Conservation (phyloP, 1,140 invertebrate species). For the Drosophila miranda region DNA sequence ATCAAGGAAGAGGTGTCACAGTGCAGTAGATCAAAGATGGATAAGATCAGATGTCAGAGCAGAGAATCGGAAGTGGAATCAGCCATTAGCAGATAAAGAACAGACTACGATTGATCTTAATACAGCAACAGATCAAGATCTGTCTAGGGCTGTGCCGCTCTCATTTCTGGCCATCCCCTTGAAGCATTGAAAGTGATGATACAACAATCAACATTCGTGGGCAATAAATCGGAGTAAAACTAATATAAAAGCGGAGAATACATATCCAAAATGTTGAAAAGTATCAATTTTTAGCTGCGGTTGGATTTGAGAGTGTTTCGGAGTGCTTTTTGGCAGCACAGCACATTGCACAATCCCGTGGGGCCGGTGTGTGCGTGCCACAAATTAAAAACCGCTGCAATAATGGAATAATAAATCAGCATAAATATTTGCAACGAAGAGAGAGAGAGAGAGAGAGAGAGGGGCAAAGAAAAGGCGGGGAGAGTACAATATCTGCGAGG, state of each 20-base stretch:
- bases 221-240: constrained; percentile 40
- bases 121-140: background rate
- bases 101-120: background rate
- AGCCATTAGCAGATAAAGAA: background rate
- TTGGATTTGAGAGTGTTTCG: constrained; percentile 13
- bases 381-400: constrained; percentile 64
- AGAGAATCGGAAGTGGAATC: too few relatives aligned
- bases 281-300: constrained; percentile 5
- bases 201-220: constrained; percentile 36
- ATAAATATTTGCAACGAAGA: constrained; percentile 63
- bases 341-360: constrained; percentile 45
- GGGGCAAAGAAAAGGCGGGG: constrained; percentile 1
- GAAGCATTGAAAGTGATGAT: constrained; percentile 53
- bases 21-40: too few relatives aligned
- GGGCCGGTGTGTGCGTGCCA: constrained; percentile 52
- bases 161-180: background rate
- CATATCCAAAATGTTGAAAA: constrained; percentile 27
- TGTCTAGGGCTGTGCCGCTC: constrained; percentile 1
- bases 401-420: constrained; percentile 75
- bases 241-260: constrained; percentile 29
- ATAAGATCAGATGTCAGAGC: too few relatives aligned
- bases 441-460: constrained; percentile 5
- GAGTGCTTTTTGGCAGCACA: constrained; percentile 33
- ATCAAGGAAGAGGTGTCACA: too few relatives aligned
- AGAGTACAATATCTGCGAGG: background rate